Base-by-base conservation (phyloP, 1,140 invertebrate species). In the Diuraphis noxia region DNA sequence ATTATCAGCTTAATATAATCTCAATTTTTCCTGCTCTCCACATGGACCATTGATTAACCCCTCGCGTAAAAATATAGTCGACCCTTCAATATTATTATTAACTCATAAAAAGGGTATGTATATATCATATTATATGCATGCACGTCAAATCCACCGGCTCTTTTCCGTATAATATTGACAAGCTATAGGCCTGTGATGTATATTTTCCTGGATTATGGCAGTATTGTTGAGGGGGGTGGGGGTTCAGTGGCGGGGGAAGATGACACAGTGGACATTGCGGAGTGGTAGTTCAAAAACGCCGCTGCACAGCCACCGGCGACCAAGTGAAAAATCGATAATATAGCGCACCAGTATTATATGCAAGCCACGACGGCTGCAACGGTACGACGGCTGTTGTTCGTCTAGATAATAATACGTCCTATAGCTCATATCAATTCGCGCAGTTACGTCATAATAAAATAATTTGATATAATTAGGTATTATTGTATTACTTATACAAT, bases 1-100 rank as follows among this genome's bases (percentile, higher is more conserved):
- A 91, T 46, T 82, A 82, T 91, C 89, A 46, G 63, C 88, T 90
- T 90, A 90, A 90, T 90, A 79, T 91, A 91, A 91, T 91, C 89
- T 91, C 89, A 82, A 91, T 91, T 91, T 81, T 91, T 91, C 43
- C 41, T 46, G 52, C 89, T 30, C 77, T 81, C 89, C 41, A 82
- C 30, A 77, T 38, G n/a, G 21, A 46, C 25, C 36, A 77, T 49
- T 79, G 77, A 88, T 81, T 91, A 81, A 91, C 89, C 89, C 89
- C 46, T 38, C 89, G 40, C 89, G 40, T 82, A 82, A 81, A 81
- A 91, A 91, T 52, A 13, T n/a, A 72, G 77, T 49, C 43, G 63
- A 79, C 88, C 88, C 88, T 90, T 72, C 88, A n/a, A 77, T 41
- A 88, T 88, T 85, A 86, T 86, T 87, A 87, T 87, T 87, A 88